Conservation (phyloP, 2,113 vertebrate genomes). For the Conger conger region DNA sequence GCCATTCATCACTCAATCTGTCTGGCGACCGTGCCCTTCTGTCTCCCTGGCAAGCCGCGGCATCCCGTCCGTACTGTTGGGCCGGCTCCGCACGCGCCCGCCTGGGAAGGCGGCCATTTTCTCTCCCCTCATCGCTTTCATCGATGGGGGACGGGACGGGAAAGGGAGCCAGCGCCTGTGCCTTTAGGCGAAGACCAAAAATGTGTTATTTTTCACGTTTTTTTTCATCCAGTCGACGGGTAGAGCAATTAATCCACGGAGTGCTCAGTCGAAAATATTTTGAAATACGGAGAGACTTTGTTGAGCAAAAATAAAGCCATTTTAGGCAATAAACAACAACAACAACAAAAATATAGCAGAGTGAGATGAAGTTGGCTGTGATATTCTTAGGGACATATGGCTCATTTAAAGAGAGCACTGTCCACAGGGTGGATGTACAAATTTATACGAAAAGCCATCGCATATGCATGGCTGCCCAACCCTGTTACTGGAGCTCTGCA, state of each 20-base stretch:
- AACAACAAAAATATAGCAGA: not conserved
- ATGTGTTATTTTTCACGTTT: constrained; percentile 60
- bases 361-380: not conserved
- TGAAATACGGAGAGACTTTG: not conserved
- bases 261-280: not conserved
- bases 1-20: constrained; percentile 69
- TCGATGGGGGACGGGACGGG: constrained; percentile 22
- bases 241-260: not conserved
- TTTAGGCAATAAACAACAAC: no score
- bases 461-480: not conserved
- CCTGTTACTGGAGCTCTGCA: no score
- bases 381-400: not conserved
- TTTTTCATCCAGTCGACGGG: constrained; percentile 20
- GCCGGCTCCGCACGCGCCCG: constrained; percentile 35
- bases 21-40: constrained; percentile 70
- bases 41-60: constrained; percentile 60
- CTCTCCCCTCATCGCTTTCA: constrained; percentile 54
- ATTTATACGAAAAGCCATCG: not conserved
- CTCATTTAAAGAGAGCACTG: not conserved
- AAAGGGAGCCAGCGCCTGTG: constrained; percentile 47
- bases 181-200: constrained; percentile 60
- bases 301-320: not conserved
- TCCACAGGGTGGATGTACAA: not conserved
- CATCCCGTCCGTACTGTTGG: constrained; percentile 50
- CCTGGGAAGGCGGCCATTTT: constrained; percentile 66